Base-by-base conservation (phyloP, 2,113 vertebrate species). In the Solea solea region DNA sequence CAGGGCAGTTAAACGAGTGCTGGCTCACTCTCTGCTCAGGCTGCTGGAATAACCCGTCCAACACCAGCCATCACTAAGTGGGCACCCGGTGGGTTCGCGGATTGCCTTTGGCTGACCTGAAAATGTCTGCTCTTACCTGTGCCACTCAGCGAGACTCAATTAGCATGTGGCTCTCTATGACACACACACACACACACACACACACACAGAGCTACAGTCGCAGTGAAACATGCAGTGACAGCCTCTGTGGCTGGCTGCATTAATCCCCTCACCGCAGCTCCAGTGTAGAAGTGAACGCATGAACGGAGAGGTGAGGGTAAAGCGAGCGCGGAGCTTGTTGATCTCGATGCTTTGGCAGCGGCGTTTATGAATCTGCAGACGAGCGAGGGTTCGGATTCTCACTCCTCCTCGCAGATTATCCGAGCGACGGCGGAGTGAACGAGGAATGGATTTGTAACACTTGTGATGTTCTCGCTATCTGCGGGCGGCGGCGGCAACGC, bases 51-150 rank as follows among this genome's bases (percentile, higher is more conserved):
- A 72, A 84, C 75, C 57, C 50, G 62, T 5, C 69, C 69, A 74
- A 62, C 59, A 72, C 52, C 59, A 51, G 16, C 62, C 1, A 54
- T 44, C 61, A 41, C 74, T 69, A 73, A 86, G 83, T 81, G 81
- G 67, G 41, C 72, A 49, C 14, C 49, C 72, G 15, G 52, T 40
- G 16, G 68, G 69, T 68, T 74, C 34, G 27, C 54, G 42, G 74
- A 81, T 66, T 67, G 83, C 86, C 76, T 73, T 64, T 1, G 58
- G 81, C 80, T 83, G 78, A 85, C 82, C 84, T 84, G 83, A 81
- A 89, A 86, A 64, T 1, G 74, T 83, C 80, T 56, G 57, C 66
- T 59, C 72, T 63, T 70, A 88, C 83, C 88, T 84, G 87, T 65
- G 13, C 50, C 70, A 51, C 80, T 76, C 63, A 42, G 60, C 16